Base-by-base conservation (phyloP, 37 sponge, comb jelly and placozoan genomes). In the Cladorhizidae sp. region DNA sequence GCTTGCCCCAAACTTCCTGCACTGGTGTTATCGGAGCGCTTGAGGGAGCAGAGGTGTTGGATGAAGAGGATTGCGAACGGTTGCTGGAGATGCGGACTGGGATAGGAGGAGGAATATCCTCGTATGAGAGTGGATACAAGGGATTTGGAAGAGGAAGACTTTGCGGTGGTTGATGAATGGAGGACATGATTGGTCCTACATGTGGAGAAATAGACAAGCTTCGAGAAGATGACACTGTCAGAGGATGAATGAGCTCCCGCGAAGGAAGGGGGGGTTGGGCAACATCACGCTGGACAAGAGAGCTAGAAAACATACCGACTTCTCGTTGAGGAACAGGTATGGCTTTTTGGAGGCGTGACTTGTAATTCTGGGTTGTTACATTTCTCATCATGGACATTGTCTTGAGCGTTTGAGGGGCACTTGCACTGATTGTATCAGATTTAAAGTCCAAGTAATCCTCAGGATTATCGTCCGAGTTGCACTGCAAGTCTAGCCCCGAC, bases 191-290 rank as follows among this genome's bases (percentile, higher is more conserved):
- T 45, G 49, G 49, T 45, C 8, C 49, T 12, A 5, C 9, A 9
- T 5, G 5, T 45, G 8, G 49, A 45, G 49, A 45, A 45, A 9
- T 45, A 45, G 49, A 45, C 49, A 45, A 5, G 9, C 9, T 9
- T 45, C 9, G 49, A 12, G 49, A 45, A 45, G 61, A 59, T 59
- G 5, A 7, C 17, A 5, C 61, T 59, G n/a, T 3, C 3, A 28
- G 23, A 74, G 57, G 56, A 36, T 25, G 36, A 37, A 58, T 57
- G 23, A 50, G 43, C 14, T 75, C 59, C 28, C 59, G 61, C 1
- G 76, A 58, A 20, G 76, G 76, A 11, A 75, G 59, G 9, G 76
- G 76, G 26, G 57, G 74, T 8, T 59, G 76, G 9, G 49, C 49
- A 12, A 45, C 9, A 9, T 45, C 49, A 45, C 9, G 5, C 9